These are phyloP conservation scores for Aurelia aurita complex sp. Pacific DNA, from an alignment of 30 jellyfish, hydroid and myxozoan genomes.

Conservation along the genomic window DNA sequence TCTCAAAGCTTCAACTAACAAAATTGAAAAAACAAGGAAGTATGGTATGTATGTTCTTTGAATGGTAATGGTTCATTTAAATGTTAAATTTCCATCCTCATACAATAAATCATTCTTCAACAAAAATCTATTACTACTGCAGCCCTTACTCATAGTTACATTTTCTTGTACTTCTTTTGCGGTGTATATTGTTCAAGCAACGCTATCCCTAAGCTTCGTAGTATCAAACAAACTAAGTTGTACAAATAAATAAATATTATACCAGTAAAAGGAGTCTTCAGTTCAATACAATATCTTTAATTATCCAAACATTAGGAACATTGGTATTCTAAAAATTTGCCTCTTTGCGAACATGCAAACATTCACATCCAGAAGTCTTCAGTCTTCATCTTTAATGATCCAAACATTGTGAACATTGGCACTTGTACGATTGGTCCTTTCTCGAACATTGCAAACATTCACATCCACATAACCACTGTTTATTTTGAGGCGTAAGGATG, in stretches of 20 bases:
- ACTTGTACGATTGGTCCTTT: not conserved
- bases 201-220: not conserved
- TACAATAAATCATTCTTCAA: too few species aligned
- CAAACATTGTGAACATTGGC: slow-evolving; percentile 2
- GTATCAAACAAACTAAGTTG: not conserved
- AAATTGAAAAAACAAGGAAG: too few species aligned
- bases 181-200: not conserved
- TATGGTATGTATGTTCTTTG: too few species aligned
- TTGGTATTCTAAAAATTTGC: not conserved
- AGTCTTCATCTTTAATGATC: too few species aligned
- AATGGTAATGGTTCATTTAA: too few species aligned
- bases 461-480: not conserved
- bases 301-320: not conserved
- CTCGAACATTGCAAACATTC: not conserved
- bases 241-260: not conserved
- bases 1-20: too few species aligned
- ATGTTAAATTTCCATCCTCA: too few species aligned
- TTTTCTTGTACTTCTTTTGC: too few species aligned
- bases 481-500: not conserved
- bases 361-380: not conserved
- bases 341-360: not conserved
- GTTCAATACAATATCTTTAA: too few species aligned
- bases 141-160: not conserved
- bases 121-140: not conserved
- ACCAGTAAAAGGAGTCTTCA: not conserved